These are phyloP conservation scores for Muscina levida DNA, from an alignment of 2,888 invertebrate species.

Conservation along the genomic window DNA sequence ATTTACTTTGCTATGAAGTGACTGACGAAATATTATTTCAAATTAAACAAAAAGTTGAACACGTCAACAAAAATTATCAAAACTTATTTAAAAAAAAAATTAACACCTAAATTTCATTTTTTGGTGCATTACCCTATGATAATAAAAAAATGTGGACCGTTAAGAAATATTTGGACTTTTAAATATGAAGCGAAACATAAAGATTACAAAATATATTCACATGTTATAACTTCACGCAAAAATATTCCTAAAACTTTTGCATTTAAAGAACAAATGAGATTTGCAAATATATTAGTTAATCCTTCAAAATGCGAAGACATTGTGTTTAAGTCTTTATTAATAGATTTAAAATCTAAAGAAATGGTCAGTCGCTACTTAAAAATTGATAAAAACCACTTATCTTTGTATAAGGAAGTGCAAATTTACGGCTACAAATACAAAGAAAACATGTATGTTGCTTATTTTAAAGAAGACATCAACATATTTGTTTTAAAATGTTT, in stretches of 20 bases:
- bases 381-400: too few relatives aligned
- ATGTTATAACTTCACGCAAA: conserved; percentile 12
- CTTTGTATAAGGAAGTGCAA: too few relatives aligned
- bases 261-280: conserved; percentile 8
- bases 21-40: neutral
- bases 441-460: neutral
- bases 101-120: conserved; percentile 5
- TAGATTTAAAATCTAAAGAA: too few relatives aligned
- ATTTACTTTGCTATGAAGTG: conserved; percentile 4
- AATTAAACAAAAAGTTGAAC: neutral
- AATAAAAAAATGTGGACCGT: conserved; percentile 17
- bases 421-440: conserved; percentile 12
- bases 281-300: conserved; percentile 10
- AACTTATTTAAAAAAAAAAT: neutral
- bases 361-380: too few relatives aligned
- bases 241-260: conserved; percentile 37
- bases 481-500: neutral
- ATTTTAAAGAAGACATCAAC: neutral
- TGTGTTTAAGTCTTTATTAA: too few relatives aligned
- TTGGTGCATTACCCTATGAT: conserved; percentile 14
- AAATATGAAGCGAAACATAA: conserved; percentile 32
- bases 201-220: conserved; percentile 32
- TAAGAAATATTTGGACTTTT: conserved; percentile 23
- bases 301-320: neutral
- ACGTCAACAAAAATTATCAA: conserved; percentile 28